These are phyloP conservation scores for Eilema sororculum DNA, from an alignment of 2,888 invertebrate species.

Conservation along the genomic window DNA sequence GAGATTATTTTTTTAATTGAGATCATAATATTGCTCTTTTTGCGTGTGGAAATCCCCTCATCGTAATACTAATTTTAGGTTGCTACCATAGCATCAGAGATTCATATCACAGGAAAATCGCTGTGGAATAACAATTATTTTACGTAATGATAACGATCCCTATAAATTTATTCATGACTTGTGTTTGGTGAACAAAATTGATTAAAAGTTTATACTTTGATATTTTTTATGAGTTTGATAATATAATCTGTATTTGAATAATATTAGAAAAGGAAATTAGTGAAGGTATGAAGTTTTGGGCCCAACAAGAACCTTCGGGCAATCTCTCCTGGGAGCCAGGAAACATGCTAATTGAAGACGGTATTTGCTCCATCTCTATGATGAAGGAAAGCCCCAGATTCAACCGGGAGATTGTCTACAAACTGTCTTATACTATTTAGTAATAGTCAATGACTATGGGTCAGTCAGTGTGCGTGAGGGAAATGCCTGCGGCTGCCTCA, in stretches of 20 bases:
- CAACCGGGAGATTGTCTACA: too few species aligned
- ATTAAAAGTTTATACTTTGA: constrained; percentile 1
- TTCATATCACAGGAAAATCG: neutral
- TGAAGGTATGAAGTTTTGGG: neutral
- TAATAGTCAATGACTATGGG: too few species aligned
- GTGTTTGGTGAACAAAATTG: neutral
- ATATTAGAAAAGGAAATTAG: neutral
- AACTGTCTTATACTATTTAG: too few species aligned
- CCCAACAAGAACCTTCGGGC: neutral
- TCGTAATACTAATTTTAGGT: neutral
- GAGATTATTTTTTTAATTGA: neutral
- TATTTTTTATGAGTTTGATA: neutral
- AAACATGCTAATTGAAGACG: too few species aligned
- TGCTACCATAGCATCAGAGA: constrained; percentile 1
- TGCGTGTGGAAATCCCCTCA: neutral
- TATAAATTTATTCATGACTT: neutral
- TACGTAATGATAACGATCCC: neutral
- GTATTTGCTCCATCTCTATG: too few species aligned
- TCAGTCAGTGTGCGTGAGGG: too few species aligned
- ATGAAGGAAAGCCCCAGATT: too few species aligned
- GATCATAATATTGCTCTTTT: neutral
- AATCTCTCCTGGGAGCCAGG: neutral
- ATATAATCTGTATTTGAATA: neutral
- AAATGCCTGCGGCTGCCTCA: too few species aligned
- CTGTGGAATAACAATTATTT: neutral